A percentile compares a stretch with the other conserved stretches of the same genome.
These are phyloP conservation scores for Mus caroli DNA, from an alignment of 2,797 vertebrate species.

Conservation along the genomic window DNA sequence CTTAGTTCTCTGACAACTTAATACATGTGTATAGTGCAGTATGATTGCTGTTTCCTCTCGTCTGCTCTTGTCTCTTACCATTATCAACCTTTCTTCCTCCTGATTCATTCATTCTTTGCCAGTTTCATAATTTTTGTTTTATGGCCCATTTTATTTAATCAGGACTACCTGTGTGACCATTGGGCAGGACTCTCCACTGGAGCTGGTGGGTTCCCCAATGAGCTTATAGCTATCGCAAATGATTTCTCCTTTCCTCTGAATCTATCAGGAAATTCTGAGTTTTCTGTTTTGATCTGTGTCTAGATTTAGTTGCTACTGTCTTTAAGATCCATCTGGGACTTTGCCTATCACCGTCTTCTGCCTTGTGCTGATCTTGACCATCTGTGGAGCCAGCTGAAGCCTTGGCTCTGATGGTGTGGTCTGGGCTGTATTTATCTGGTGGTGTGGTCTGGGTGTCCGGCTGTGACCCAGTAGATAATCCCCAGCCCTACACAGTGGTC, in stretches of 20 bases:
- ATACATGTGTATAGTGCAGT: neutral
- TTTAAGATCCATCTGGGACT: neutral
- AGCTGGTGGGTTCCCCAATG: neutral
- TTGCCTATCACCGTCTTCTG: neutral
- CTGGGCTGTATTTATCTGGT: neutral
- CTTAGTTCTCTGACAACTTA: neutral
- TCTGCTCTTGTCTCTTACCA: neutral
- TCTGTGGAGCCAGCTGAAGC: neutral
- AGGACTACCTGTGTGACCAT: neutral
- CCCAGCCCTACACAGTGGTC: neutral
- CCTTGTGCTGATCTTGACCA: neutral
- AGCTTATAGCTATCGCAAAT: neutral
- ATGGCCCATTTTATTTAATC: neutral
- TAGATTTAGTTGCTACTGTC: neutral
- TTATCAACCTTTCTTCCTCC: neutral
- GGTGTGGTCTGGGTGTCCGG: neutral
- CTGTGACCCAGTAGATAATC: neutral
- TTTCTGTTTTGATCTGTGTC: neutral
- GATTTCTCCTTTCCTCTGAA: neutral
- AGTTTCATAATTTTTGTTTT: neutral
- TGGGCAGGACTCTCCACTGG: neutral
- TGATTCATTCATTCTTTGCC: neutral
- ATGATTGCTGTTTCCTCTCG: neutral
- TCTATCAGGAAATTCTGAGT: neutral
- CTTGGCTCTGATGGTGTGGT: neutral